Evolutionary conservation across 2,888 invertebrate genomes (phyloP).

Genomic region (Plemyria rubiginata): DNA sequence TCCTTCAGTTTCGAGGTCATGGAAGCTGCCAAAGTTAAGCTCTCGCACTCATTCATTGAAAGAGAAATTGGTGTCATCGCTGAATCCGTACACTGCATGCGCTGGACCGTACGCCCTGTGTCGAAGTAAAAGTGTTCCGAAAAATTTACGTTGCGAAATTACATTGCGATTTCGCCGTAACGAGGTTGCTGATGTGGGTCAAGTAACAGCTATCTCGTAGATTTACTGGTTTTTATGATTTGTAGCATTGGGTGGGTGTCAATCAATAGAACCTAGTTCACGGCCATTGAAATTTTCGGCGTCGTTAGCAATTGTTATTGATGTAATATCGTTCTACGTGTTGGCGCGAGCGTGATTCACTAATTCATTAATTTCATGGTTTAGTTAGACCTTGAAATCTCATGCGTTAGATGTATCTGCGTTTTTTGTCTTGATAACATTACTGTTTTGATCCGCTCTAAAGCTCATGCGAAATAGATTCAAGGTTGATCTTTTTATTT

Average conservation of each 20-base stretch:
- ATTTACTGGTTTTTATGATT: conserved; percentile 65
- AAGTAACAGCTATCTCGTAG: conserved; percentile 80
- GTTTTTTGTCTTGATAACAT: conserved; percentile 9
- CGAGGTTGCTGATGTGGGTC: conserved; percentile 80
- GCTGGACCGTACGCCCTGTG: conserved; percentile 67
- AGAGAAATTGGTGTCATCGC: conserved; percentile 83
- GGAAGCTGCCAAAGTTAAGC: conserved; percentile 50
- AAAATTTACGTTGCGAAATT: conserved; percentile 82
- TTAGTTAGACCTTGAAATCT: conserved; percentile 23
- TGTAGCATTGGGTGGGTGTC: conserved; percentile 64
- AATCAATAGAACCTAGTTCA: conserved; percentile 63
- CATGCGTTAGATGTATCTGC: conserved; percentile 9
- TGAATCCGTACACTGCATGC: conserved; percentile 62
- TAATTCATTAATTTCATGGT: conserved; percentile 35
- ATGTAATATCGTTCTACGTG: conserved; percentile 41
- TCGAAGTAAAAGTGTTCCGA: conserved; percentile 84
- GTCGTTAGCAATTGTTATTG: conserved; percentile 47
- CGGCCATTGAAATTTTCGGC: conserved; percentile 60
- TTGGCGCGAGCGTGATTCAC: conserved; percentile 42
- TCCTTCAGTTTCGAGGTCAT: conserved; percentile 49
- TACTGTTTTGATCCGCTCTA: background rate
- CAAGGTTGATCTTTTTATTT: background rate
- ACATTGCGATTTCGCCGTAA: conserved; percentile 83
- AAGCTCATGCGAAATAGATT: background rate
- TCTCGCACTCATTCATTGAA: conserved; percentile 67